A percentile compares a stretch with the other conserved stretches of the same genome.
These are phyloP conservation scores for Acanthosoma haemorrhoidale DNA, from an alignment of 2,888 invertebrate species.

Conservation along the genomic window DNA sequence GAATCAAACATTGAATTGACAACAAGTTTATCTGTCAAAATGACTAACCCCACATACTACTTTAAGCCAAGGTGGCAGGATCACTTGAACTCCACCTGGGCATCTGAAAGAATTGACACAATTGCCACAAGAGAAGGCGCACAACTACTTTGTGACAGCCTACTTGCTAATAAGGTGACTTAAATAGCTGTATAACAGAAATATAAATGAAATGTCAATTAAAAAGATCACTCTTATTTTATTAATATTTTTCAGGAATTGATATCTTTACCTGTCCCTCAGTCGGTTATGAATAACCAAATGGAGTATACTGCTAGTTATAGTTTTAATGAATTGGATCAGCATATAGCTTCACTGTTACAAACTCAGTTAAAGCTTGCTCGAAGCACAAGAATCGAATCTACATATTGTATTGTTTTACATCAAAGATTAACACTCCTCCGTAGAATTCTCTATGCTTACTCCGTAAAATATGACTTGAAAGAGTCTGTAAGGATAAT, in stretches of 20 bases:
- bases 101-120: conserved; percentile 51
- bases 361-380: conserved; percentile 53
- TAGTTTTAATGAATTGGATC: conserved; percentile 49
- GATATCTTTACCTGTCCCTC: conserved; percentile 35
- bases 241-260: conserved; percentile 36
- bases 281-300: conserved; percentile 31
- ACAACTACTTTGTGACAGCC: conserved; percentile 51
- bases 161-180: conserved; percentile 52
- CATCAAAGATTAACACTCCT: conserved; percentile 54
- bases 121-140: conserved; percentile 53
- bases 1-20: neutral
- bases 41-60: conserved; percentile 35
- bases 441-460: conserved; percentile 55
- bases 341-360: conserved; percentile 51
- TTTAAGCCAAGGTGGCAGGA: conserved; percentile 51
- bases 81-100: conserved; percentile 56
- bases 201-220: no score
- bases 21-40: conserved; percentile 6
- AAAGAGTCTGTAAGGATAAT: conserved; percentile 14
- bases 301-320: conserved; percentile 47
- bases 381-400: conserved; percentile 53
- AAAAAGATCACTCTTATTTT: neutral
- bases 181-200: neutral
- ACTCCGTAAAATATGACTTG: conserved; percentile 53
- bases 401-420: conserved; percentile 54